Evolutionary conservation across 2,888 invertebrate species (phyloP).

Genomic region (Tortrix viridana): DNA sequence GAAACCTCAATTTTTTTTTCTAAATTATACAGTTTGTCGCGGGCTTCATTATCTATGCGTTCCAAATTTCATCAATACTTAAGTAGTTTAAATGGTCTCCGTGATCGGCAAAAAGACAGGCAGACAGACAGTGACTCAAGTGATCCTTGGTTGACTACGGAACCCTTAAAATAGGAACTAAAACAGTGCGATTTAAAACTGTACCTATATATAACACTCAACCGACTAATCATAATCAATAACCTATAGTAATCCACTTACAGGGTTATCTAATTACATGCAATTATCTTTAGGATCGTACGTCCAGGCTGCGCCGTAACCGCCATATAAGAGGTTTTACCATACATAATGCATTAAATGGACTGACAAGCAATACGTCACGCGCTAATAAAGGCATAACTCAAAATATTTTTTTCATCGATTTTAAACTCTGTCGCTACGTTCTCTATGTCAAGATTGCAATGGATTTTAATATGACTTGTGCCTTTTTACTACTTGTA

Average conservation of each 20-base stretch:
- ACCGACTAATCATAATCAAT: not conserved
- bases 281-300: constrained; percentile 27
- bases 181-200: not conserved
- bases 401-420: not conserved
- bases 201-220: not conserved
- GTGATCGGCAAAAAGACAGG: too few relatives aligned
- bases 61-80: too few relatives aligned
- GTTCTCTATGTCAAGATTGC: not conserved
- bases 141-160: not conserved
- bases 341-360: constrained; percentile 32
- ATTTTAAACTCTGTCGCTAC: not conserved
- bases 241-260: constrained; percentile 20
- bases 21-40: too few relatives aligned
- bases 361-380: constrained; percentile 12
- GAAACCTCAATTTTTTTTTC: too few relatives aligned
- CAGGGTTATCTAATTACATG: constrained; percentile 11
- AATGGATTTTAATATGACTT: not conserved
- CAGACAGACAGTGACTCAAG: too few relatives aligned
- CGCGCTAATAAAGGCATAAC: not conserved
- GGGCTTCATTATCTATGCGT: too few relatives aligned
- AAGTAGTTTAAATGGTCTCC: too few relatives aligned
- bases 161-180: not conserved
- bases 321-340: constrained; percentile 29
- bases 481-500: not conserved
- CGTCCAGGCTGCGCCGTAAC: not conserved